phyloP scores from a whole-genome alignment of 2,797 vertebrate species.

The Anisognathus igniventris region DNA sequence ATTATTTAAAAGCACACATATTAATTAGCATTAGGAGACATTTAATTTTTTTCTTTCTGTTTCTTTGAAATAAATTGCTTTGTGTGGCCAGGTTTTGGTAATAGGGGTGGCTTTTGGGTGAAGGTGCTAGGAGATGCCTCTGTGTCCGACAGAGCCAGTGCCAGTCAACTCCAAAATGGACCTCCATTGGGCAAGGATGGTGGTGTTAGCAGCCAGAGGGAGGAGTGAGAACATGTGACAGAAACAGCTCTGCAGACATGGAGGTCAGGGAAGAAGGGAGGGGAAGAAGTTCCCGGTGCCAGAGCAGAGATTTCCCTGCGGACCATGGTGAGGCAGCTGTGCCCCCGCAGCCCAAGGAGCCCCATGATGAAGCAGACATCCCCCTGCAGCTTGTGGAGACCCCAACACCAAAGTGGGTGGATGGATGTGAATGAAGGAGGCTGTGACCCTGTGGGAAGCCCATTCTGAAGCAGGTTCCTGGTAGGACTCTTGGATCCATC shows the following conservation, averaged over 20 bases:
- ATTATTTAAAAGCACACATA: not conserved
- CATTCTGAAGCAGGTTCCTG: not conserved
- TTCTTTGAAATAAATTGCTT: not conserved
- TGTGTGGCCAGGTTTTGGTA: not conserved
- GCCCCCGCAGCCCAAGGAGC: not conserved
- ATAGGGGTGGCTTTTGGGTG: fast-evolving
- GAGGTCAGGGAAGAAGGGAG: not conserved
- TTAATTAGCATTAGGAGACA: not conserved
- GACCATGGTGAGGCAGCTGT: not conserved
- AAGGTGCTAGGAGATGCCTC: not conserved
- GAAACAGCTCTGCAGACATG: not conserved
- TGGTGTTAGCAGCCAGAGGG: not conserved
- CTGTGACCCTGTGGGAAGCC: not conserved
- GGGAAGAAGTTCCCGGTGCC: fast-evolving
- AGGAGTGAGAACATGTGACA: not conserved
- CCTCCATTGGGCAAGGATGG: fast-evolving
- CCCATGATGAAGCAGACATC: not conserved
- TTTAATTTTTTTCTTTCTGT: not conserved
- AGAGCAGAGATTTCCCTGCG: not conserved
- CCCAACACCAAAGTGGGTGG: fast-evolving
- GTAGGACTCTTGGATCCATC: too few relatives aligned
- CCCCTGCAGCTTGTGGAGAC: not conserved
- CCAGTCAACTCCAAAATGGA: not conserved
- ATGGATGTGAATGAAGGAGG: not conserved
- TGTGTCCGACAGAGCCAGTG: fast-evolving